These are phyloP conservation scores for Eulemur rubriventer DNA, from an alignment of 2,797 vertebrate species.

Conservation along the genomic window DNA sequence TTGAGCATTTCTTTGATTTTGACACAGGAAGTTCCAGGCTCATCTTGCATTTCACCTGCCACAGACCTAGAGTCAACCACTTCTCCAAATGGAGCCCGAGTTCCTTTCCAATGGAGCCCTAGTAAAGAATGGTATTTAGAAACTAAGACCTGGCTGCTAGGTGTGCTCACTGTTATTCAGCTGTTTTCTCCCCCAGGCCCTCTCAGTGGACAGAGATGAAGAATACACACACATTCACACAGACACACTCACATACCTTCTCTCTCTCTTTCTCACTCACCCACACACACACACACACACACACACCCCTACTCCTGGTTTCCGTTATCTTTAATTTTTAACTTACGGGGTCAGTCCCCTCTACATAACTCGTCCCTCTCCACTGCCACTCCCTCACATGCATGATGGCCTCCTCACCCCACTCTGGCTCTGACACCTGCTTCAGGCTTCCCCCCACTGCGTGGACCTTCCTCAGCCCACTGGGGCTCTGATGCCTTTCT, in stretches of 20 bases:
- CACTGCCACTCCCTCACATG: no score
- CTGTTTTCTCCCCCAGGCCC: background rate
- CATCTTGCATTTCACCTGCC: no score
- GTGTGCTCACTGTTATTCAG: background rate
- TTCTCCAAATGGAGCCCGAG: background rate
- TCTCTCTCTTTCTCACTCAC: no score
- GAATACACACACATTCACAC: background rate
- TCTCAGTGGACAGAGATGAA: background rate
- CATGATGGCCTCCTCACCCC: accelerated
- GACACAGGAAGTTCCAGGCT: background rate
- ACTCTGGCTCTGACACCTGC: background rate
- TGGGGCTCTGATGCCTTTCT: background rate
- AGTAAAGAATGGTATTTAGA: background rate
- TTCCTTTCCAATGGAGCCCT: background rate
- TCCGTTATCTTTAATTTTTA: background rate
- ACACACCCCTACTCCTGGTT: background rate
- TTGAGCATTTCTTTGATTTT: background rate
- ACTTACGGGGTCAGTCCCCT: background rate
- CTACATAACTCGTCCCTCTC: background rate
- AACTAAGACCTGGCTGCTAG: background rate
- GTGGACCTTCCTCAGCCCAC: no score
- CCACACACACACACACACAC: background rate
- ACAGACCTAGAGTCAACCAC: background rate
- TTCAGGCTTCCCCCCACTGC: accelerated
- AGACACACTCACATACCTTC: background rate